Conservation (phyloP, 2,888 invertebrate species). For the Aphelenchoides bicaudatus region DNA sequence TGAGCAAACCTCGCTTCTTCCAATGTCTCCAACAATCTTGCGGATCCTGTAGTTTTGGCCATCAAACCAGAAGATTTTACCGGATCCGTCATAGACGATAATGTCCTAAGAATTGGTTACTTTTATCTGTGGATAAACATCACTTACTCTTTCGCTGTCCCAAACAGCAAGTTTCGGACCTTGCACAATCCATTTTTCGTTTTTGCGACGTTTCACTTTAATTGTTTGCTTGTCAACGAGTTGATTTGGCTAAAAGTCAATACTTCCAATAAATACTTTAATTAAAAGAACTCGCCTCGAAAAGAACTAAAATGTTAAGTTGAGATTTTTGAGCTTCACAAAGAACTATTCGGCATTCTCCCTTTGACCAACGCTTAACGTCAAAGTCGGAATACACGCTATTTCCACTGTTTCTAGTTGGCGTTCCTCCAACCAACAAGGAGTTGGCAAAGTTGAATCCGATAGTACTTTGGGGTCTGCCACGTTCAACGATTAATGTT, state of each 20-base stretch:
- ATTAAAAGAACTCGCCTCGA: too few species aligned
- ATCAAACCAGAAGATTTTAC: slow-evolving; percentile 43
- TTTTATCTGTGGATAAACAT: background rate
- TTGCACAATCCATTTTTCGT: slow-evolving; percentile 43
- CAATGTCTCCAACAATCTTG: slow-evolving; percentile 42
- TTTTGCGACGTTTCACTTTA: slow-evolving; percentile 35
- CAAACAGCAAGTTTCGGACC: slow-evolving; percentile 37
- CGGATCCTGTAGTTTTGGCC: slow-evolving; percentile 36
- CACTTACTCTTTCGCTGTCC: slow-evolving; percentile 27
- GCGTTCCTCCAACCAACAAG: slow-evolving; percentile 9
- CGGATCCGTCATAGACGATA: slow-evolving; percentile 41
- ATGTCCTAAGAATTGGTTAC: slow-evolving; percentile 35
- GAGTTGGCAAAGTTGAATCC: slow-evolving; percentile 18
- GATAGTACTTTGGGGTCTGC: slow-evolving; percentile 1
- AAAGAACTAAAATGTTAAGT: slow-evolving; percentile 34
- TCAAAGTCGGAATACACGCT: slow-evolving; percentile 35
- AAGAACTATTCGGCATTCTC: slow-evolving; percentile 35
- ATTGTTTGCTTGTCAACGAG: slow-evolving; percentile 33
- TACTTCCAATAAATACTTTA: too few species aligned
- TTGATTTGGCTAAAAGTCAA: slow-evolving; percentile 30
- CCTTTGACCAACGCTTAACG: slow-evolving; percentile 27
- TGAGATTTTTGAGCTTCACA: slow-evolving; percentile 38
- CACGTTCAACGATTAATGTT: slow-evolving; percentile 32
- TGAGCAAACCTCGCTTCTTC: slow-evolving; percentile 37
- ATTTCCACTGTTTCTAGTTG: slow-evolving; percentile 15